Conservation (phyloP, 2,797 vertebrate genomes). For the Poliocrania exsul region DNA sequence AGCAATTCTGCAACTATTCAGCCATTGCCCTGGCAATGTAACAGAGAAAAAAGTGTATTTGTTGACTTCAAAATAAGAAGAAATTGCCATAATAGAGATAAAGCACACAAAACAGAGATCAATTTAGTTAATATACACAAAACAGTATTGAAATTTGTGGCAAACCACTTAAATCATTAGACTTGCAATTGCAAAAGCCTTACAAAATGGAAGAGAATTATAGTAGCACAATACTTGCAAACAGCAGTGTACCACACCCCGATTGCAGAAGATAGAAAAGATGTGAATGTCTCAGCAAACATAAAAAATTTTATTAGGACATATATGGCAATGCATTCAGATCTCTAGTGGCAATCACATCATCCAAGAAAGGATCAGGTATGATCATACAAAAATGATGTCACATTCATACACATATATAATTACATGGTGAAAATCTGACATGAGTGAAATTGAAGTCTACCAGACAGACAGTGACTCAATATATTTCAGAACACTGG, state of each 20-base stretch:
- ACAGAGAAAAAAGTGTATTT: not conserved
- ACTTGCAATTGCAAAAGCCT: not conserved
- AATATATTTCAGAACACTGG: not conserved
- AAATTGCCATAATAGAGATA: not conserved
- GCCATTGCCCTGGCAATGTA: not conserved
- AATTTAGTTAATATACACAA: not conserved
- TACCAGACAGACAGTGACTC: not conserved
- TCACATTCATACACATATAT: not conserved
- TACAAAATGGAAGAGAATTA: not conserved
- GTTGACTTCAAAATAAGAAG: not conserved
- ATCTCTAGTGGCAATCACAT: not conserved
- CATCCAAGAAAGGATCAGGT: not conserved
- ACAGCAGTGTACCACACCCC: not conserved
- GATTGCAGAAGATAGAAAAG: not conserved
- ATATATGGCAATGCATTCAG: rapidly evolving
- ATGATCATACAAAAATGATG: not conserved
- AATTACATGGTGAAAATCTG: not conserved
- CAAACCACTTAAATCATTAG: not conserved
- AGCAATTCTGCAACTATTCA: not conserved
- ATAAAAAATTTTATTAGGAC: not conserved
- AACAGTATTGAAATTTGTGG: not conserved
- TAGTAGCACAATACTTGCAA: not conserved
- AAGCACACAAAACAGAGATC: not conserved
- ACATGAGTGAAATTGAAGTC: not conserved
- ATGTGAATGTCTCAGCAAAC: not conserved